These are phyloP conservation scores for Cynopterus brachyotis DNA, from an alignment of 2,113 vertebrate species.

Conservation along the genomic window DNA sequence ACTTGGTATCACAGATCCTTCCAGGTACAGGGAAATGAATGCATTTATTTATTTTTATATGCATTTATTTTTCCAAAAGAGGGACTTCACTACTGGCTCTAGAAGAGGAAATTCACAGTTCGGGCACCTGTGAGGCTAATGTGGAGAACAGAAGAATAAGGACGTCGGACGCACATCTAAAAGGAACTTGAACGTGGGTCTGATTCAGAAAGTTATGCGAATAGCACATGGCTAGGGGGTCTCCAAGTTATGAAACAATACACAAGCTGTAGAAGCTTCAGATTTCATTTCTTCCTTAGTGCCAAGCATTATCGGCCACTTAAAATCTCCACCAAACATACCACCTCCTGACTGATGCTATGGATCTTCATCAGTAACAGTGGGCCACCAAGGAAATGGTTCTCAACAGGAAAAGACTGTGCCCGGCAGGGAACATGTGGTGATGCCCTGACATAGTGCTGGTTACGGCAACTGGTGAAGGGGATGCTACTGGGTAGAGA, in stretches of 20 bases:
- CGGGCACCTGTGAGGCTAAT: neutral
- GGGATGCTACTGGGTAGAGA: neutral
- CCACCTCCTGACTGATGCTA: neutral
- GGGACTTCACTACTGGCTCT: neutral
- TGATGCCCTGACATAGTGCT: neutral
- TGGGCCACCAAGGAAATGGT: neutral
- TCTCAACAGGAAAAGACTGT: neutral
- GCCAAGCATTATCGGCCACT: neutral
- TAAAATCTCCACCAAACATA: neutral
- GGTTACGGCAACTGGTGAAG: neutral
- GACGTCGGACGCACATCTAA: fast-evolving
- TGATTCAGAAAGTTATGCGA: neutral
- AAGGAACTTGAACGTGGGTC: too few species aligned
- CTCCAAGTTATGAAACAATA: neutral
- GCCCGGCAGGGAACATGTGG: too few species aligned
- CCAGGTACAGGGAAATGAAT: neutral
- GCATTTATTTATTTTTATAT: neutral
- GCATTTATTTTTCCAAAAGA: neutral
- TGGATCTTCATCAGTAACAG: neutral
- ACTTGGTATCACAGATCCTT: neutral
- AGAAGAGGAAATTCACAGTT: neutral
- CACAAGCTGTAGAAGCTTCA: neutral
- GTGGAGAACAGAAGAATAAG: neutral
- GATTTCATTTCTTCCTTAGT: neutral
- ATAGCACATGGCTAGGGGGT: fast-evolving